These are phyloP conservation scores for Anhinga rufa DNA, from an alignment of 2,113 vertebrate species.

Conservation along the genomic window DNA sequence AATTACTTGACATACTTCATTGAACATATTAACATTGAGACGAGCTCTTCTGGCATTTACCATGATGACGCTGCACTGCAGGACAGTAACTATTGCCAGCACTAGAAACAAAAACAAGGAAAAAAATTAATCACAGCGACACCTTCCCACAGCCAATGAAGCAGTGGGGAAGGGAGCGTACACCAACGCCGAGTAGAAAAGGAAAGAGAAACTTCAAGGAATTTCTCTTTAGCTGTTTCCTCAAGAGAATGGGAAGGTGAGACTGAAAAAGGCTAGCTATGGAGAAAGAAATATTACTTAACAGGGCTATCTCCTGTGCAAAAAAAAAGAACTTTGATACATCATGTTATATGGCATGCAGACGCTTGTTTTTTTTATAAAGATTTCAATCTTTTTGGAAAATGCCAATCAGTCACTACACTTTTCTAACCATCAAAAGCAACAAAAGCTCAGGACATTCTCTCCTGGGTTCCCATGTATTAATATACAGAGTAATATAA, in stretches of 20 bases:
- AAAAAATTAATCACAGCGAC: neutral
- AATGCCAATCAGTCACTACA: neutral
- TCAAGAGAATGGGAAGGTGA: neutral
- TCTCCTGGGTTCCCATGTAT: neutral
- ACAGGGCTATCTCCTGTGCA: neutral
- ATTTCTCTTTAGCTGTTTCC: neutral
- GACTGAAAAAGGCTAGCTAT: neutral
- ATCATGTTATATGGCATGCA: neutral
- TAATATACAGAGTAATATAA: neutral
- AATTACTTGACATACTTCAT: neutral
- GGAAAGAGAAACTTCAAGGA: neutral
- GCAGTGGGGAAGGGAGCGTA: neutral
- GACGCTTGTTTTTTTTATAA: neutral
- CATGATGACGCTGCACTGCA: fast-evolving
- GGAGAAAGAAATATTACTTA: neutral
- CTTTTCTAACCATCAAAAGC: neutral
- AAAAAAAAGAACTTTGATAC: neutral
- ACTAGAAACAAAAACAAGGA: neutral
- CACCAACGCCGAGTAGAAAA: neutral
- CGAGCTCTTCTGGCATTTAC: neutral
- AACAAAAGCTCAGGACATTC: neutral
- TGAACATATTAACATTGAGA: neutral
- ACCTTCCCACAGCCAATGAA: neutral
- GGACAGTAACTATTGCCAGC: neutral
- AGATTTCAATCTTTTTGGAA: neutral